Base-by-base conservation (phyloP, 2,888 invertebrate genomes). In the Crepidodera aurea region DNA sequence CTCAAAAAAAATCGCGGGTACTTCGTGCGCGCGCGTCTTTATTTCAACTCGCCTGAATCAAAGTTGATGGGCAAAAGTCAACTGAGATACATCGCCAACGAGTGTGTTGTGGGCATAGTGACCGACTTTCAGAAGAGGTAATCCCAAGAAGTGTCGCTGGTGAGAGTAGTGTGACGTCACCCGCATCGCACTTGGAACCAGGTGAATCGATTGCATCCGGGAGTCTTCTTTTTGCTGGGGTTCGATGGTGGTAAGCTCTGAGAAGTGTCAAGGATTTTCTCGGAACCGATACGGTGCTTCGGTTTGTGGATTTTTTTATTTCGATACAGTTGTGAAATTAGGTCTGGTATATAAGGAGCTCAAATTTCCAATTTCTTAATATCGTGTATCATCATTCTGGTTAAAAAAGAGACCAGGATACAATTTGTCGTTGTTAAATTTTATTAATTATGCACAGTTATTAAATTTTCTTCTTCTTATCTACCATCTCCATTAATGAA, bases 111-210 rank as follows among this genome's bases (percentile, higher is more conserved):
- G 69, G 72, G 71, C 76, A 76, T 71, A 77, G 73, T 78, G 77
- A 77, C 77, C 77, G 77, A 78, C 77, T 78, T 78, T 78, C 76
- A 68, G 71, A 69, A 69, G 69, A 72, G 73, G 72, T 67, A 72
- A 75, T 75, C 74, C 74, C 75, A 69, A 40, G 40, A 40, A 40
- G 40, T 18, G 40, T 18, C 63, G 66, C 69, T 68, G 75, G 75
- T 74, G 77, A 77, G 76, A 76, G 75, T 70, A 60, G 64, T 55
- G 66, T 75, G 75, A 74, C 75, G 75, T 77, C 75, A 75, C 66
- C 42, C 39, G 67, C 58, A 53, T 54, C 60, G 50, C 51, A 63
- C 69, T 68, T 69, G 66, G 70, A 71, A 73, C 72, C 74, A 70
- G 69, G 73, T 74, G 71, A 71, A 68, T 66, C 62, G 62, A 32